Evolutionary conservation across 2,797 vertebrate genomes (phyloP).

Genomic region (Nothura maculosa): DNA sequence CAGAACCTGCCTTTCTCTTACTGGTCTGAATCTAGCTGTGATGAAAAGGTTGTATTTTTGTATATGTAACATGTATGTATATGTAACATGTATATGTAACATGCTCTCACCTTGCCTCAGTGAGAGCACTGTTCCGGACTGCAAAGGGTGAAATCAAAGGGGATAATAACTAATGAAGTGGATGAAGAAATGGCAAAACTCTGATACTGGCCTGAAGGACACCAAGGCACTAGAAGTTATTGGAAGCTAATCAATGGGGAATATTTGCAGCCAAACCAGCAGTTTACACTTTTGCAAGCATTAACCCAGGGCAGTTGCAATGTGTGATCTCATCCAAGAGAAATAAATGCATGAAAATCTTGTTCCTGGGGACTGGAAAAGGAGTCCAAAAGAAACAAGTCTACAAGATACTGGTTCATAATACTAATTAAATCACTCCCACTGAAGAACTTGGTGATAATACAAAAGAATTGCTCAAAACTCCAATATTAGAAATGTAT

Average conservation of each 20-base stretch:
- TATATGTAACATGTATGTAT: constrained; percentile 33
- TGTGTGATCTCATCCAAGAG: constrained; percentile 35
- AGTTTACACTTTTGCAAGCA: constrained; percentile 30
- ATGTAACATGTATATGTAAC: constrained; percentile 39
- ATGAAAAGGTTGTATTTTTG: constrained; percentile 46
- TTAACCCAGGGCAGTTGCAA: constrained; percentile 35
- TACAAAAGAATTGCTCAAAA: not conserved
- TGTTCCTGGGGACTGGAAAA: constrained; percentile 29
- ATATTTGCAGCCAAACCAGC: constrained; percentile 35
- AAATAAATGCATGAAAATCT: constrained; percentile 67
- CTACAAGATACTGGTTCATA: constrained; percentile 50
- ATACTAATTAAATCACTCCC: constrained; percentile 34
- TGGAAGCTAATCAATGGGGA: constrained; percentile 49
- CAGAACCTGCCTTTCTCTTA: not conserved
- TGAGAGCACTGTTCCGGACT: not conserved
- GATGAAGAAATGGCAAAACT: not conserved
- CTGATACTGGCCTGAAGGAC: constrained; percentile 32
- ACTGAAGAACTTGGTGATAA: constrained; percentile 5
- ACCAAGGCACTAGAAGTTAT: not conserved
- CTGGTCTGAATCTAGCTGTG: constrained; percentile 19
- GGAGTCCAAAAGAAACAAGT: constrained; percentile 47
- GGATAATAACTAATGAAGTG: not conserved
- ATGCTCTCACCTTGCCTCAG: not conserved
- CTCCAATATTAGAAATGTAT: not conserved
- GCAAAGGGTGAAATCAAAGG: constrained; percentile 43